phyloP scores from a whole-genome alignment of 2,797 vertebrate species.

The Gambusia yucatana region DNA sequence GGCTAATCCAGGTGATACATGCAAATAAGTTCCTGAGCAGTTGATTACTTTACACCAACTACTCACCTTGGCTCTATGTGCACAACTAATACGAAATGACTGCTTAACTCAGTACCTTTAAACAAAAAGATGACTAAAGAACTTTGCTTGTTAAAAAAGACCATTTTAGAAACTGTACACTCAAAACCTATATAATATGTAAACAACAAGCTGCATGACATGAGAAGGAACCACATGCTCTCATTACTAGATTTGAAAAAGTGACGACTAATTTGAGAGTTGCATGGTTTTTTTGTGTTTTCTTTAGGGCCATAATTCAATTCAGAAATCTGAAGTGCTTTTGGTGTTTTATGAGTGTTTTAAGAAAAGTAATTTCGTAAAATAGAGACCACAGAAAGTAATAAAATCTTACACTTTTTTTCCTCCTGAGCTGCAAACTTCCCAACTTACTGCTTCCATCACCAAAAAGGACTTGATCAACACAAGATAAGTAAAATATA shows the following conservation, averaged over 20 bases:
- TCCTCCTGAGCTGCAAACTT: not conserved
- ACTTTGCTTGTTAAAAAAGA: not conserved
- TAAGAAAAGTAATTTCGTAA: not conserved
- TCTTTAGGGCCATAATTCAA: not conserved
- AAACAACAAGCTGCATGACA: not conserved
- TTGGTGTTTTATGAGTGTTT: not conserved
- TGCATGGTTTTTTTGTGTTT: not conserved
- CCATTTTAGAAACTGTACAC: not conserved
- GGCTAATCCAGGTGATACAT: slow-evolving; percentile 44
- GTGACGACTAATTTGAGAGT: not conserved
- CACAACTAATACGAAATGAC: not conserved
- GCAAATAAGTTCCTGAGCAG: slow-evolving; percentile 26
- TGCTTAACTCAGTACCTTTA: not conserved
- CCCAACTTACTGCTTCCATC: not conserved
- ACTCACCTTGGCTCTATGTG: not conserved
- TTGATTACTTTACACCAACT: slow-evolving; percentile 13
- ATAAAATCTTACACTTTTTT: not conserved
- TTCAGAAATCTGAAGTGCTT: not conserved
- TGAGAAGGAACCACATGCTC: not conserved
- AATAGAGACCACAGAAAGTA: not conserved
- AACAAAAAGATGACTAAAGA: not conserved
- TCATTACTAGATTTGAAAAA: slow-evolving; percentile 1
- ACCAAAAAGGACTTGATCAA: not conserved
- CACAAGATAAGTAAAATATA: not conserved
- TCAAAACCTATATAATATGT: not conserved